phyloP scores from a whole-genome alignment of 2,113 vertebrate genomes.

The Ia io region DNA sequence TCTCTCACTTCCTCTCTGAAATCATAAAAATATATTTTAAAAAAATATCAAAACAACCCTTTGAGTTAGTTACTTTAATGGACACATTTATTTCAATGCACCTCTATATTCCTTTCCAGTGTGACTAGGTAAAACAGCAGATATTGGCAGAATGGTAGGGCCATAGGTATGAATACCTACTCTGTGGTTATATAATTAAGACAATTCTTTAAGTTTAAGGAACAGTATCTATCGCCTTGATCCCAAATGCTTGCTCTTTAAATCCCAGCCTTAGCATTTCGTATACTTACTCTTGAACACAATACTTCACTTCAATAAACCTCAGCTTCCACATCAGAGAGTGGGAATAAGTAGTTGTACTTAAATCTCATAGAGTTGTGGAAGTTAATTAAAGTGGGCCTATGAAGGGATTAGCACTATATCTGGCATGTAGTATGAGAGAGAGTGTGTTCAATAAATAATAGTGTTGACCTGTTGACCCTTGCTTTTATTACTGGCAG shows the following conservation, averaged over 20 bases:
- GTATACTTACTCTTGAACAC: not conserved
- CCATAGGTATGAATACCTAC: not conserved
- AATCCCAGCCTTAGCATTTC: not conserved
- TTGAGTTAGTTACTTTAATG: not conserved
- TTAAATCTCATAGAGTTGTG: not conserved
- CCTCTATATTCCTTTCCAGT: not conserved
- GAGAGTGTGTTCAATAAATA: not conserved
- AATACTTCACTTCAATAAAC: not conserved
- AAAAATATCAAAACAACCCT: not conserved
- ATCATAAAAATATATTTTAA: too few relatives aligned
- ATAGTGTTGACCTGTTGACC: not conserved
- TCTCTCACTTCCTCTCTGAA: too few relatives aligned
- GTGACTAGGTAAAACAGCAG: not conserved
- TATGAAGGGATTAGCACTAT: not conserved
- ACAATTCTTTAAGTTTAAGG: not conserved
- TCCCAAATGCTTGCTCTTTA: not conserved
- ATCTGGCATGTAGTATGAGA: not conserved
- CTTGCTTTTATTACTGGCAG: not conserved
- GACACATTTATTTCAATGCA: not conserved
- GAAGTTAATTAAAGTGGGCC: not conserved
- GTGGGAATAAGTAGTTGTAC: not conserved
- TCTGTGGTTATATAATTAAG: not conserved
- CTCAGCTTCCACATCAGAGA: not conserved
- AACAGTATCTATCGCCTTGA: not conserved
- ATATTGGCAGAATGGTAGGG: not conserved